A percentile compares a stretch with the other conserved stretches of the same genome.
Conservation (phyloP, 1,140 invertebrate genomes). For the Drosophila ohnishii region DNA sequence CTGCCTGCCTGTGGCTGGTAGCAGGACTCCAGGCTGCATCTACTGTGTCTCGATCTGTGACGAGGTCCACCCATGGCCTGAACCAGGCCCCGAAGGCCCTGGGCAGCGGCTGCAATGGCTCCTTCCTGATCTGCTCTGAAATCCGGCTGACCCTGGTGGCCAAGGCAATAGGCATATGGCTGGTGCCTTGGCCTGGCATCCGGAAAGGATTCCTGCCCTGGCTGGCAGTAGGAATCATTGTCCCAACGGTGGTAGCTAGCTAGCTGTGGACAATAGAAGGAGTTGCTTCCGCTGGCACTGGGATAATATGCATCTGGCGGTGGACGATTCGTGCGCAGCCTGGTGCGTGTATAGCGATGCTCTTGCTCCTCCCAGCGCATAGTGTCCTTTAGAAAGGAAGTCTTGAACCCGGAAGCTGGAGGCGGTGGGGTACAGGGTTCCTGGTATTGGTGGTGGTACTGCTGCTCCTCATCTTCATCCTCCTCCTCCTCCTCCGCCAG, state of each 20-base stretch:
- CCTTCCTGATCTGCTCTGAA: neutral
- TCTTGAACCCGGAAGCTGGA: neutral
- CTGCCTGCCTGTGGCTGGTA: neutral
- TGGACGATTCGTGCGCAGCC: neutral
- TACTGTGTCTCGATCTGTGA: too few species aligned
- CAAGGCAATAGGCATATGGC: neutral
- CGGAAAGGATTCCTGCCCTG: neutral
- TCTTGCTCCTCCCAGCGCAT: constrained; percentile 7
- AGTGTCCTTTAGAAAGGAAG: neutral
- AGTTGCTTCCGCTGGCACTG: neutral
- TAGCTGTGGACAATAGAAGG: neutral
- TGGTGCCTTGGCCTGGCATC: neutral
- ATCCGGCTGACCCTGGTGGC: neutral
- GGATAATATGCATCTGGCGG: neutral
- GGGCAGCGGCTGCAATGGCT: constrained; percentile 19
- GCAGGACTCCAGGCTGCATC: too few species aligned
- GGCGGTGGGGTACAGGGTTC: neutral
- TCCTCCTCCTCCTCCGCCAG: neutral
- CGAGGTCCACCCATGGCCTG: constrained; percentile 17
- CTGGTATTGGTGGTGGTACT: neutral
- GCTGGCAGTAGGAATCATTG: neutral
- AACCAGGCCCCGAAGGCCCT: constrained; percentile 16
- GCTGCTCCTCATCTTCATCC: neutral
- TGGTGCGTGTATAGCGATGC: constrained; percentile 13
- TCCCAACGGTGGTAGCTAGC: neutral